Conservation (phyloP, 2,888 invertebrate genomes). For the Phalera bucephala region DNA sequence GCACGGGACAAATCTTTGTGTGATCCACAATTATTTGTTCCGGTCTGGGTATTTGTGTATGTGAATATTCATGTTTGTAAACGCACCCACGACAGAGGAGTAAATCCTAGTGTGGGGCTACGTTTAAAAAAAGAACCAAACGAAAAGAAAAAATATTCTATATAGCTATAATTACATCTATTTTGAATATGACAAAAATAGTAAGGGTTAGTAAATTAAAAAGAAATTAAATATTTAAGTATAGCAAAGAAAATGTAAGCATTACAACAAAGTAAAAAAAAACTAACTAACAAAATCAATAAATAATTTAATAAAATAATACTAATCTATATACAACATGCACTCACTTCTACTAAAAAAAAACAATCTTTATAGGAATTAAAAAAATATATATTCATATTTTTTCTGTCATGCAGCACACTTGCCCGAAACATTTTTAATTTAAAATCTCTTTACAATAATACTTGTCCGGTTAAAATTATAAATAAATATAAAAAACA, state of each 20-base stretch:
- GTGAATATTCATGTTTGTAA: no score
- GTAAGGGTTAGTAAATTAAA: no score
- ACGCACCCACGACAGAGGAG: no score
- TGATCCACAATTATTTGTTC: no score
- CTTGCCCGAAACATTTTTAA: not conserved
- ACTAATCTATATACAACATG: conserved; percentile 5
- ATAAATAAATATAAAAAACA: not conserved
- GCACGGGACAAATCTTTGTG: no score
- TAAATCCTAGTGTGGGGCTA: no score
- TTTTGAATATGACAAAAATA: no score
- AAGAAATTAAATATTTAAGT: conserved; percentile 2
- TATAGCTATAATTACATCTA: no score
- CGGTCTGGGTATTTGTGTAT: no score
- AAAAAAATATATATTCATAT: not conserved
- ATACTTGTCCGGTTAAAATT: not conserved
- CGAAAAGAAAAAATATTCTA: no score
- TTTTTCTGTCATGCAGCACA: not conserved
- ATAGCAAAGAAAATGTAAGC: conserved; percentile 3
- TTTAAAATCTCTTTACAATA: not conserved
- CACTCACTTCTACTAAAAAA: not conserved
- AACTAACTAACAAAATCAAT: conserved; percentile 6
- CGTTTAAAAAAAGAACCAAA: no score
- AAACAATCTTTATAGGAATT: not conserved
- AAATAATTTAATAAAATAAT: not conserved
- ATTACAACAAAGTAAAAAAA: conserved; percentile 13